Base-by-base conservation (phyloP, 2,113 vertebrate genomes). In the Sceloporus tristichus region DNA sequence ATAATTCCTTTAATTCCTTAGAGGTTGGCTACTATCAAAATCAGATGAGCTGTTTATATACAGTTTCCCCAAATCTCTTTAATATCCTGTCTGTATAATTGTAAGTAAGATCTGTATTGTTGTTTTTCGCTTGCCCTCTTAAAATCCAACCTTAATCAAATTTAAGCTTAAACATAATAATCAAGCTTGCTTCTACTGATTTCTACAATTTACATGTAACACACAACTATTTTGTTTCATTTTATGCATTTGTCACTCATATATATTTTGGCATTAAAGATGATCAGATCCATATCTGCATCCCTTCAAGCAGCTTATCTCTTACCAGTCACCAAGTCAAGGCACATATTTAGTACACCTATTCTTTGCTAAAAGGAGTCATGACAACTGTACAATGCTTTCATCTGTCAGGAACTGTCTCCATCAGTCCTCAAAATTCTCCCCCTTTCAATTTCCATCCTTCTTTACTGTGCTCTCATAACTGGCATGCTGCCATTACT, bases 1-100 rank as follows among this genome's bases (percentile, higher is more conserved):
- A 86, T 86, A 86, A 78, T 66, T 79, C 59, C 59, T 66, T 86
- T 86, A 86, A 86, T 79, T 78, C 75, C 75, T 86, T 86, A 78
- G 65, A 78, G 62, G 25, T 13, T 86, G 59, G 53, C 40, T 78
- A 68, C 75, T 86, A 68, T 86, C 75, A 86, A 78, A 59, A 86
- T 86, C 70, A 86, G 85, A 2, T 84, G 53, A 84, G 29, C 19
- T 23, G 83, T 74, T 84, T 56, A 73, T 74, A 38, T 59, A n/a
- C 40, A 79, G 40, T 78, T 78, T 68, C 7, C n/a, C 21, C 59
- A 78, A 56, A 18, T 56, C 42, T 68, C 38, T 65, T 86, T 78
- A 86, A 86, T 68, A 78, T 78, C 75, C 62, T 77, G 38, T 68
- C 56, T 68, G 11, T 78, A 34, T 59, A 83, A 71, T n/a, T 66